Base-by-base conservation (phyloP, 2,888 invertebrate species). In the Drosophila histrio region DNA sequence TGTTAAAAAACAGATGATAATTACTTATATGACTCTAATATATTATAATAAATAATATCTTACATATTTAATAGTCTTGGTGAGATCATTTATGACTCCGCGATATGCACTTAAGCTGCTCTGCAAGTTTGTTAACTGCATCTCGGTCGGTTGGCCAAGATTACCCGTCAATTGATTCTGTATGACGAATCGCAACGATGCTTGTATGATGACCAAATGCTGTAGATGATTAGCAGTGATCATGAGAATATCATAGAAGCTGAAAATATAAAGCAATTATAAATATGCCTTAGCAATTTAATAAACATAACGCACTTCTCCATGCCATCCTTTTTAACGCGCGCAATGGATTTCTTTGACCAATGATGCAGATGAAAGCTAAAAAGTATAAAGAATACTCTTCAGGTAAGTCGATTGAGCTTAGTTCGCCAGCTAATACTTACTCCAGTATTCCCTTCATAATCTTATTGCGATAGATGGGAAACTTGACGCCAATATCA, bases 341-440 rank as follows among this genome's bases (percentile, higher is more conserved):
- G 79, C 3, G 89, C 89, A 28, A 91, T 88, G 0, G 90, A 88
- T 28, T 83, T 88, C 17, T 72, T 89, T 0, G 90, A 84, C 91
- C 91, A 91, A 50, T 91, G 91, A 80, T 91, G 83, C 8, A 91
- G 76, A 69, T 91, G 91, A 61, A 91, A 91, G 64, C 91, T 91
- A 36, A 0, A 50, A 6, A 8, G 2, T 3, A n/a, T 38, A 22
- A 28, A 21, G 5, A 28, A 2, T 4, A n/a, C 9, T 8, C 9
- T 2, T 30, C 2, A 2, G 1, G 2, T 15, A n/a, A 19, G 6
- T 21, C 7, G 8, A n/a, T 9, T 8, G n/a, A 17, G 1, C 8
- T 1, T 2, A 6, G 2, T 1, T 13, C 11, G 3, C 2, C 11
- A 2, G 3, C 2, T 6, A 4, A 15, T 43, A 85, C 90, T 88